Evolutionary conservation across 2,888 invertebrate species (phyloP).

Genomic region (Troides helena): DNA sequence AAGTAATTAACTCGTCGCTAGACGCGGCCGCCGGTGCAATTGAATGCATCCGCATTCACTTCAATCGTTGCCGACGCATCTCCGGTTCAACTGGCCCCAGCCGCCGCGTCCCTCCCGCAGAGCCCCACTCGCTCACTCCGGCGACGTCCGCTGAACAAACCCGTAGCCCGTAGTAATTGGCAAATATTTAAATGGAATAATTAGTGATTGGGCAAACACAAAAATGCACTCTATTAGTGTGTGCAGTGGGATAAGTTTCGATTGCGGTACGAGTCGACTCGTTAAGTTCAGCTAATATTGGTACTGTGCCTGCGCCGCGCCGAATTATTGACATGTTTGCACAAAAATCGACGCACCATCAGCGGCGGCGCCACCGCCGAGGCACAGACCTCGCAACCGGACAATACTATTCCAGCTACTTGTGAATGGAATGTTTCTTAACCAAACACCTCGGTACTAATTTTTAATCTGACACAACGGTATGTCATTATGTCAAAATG

Average conservation of each 20-base stretch:
- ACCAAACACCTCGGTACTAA: too few species aligned
- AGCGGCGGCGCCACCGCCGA: neutral
- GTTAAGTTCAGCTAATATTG: slow-evolving; percentile 69
- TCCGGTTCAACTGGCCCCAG: neutral
- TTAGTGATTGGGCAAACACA: slow-evolving; percentile 39
- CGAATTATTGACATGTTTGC: slow-evolving; percentile 68
- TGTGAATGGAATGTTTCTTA: too few species aligned
- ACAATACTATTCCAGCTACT: too few species aligned
- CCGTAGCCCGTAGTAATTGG: slow-evolving; percentile 52
- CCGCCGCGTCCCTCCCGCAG: neutral
- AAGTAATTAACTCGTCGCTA: slow-evolving; percentile 8
- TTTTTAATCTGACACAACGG: too few species aligned
- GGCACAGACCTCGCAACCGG: neutral
- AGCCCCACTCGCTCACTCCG: slow-evolving; percentile 19
- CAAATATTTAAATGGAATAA: slow-evolving; percentile 66
- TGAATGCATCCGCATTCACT: slow-evolving; percentile 11
- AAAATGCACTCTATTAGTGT: slow-evolving; percentile 35
- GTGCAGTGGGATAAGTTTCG: slow-evolving; percentile 33
- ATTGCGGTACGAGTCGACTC: slow-evolving; percentile 45
- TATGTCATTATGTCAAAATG: too few species aligned
- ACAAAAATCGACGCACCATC: slow-evolving; percentile 51
- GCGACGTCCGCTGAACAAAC: slow-evolving; percentile 45
- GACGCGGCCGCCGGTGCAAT: neutral
- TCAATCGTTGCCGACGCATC: slow-evolving; percentile 11
- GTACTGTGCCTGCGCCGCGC: slow-evolving; percentile 49